These are phyloP conservation scores for Ophion slaviceki DNA, from an alignment of 2,888 invertebrate species.

Conservation along the genomic window DNA sequence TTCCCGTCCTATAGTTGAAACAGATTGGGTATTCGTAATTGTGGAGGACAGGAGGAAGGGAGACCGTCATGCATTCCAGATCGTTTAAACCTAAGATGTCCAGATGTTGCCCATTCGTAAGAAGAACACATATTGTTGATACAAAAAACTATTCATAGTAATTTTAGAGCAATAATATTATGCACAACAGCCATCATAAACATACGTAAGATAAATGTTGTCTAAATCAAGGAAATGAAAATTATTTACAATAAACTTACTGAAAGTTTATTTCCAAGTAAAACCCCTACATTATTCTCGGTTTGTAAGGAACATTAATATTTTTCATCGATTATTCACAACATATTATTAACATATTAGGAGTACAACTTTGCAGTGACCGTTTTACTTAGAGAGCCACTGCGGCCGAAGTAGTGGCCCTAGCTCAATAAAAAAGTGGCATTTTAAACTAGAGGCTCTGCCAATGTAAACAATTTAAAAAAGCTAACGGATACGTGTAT, in stretches of 20 bases:
- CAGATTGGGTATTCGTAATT: neutral
- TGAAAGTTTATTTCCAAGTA: neutral
- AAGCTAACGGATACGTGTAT: too few relatives aligned
- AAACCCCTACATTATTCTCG: neutral
- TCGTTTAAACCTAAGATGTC: neutral
- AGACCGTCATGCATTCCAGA: conserved; percentile 9
- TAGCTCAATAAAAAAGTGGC: too few relatives aligned
- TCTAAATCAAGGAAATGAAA: neutral
- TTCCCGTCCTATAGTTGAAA: neutral
- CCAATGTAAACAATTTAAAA: too few relatives aligned
- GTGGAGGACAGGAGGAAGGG: neutral
- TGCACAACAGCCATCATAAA: neutral
- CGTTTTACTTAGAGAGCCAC: too few relatives aligned
- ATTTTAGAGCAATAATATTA: neutral
- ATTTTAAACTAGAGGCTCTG: too few relatives aligned
- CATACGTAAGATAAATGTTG: neutral
- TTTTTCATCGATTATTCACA: neutral
- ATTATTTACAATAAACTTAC: neutral
- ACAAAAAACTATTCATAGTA: neutral
- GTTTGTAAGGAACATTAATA: neutral
- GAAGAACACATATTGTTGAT: neutral
- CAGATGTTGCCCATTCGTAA: neutral
- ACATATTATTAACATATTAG: neutral
- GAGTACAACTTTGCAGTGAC: too few relatives aligned
- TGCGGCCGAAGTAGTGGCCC: too few relatives aligned